Evolutionary conservation across 92 coral and sea anemone species (phyloP).

Genomic region (Epizoanthus rinbou): DNA sequence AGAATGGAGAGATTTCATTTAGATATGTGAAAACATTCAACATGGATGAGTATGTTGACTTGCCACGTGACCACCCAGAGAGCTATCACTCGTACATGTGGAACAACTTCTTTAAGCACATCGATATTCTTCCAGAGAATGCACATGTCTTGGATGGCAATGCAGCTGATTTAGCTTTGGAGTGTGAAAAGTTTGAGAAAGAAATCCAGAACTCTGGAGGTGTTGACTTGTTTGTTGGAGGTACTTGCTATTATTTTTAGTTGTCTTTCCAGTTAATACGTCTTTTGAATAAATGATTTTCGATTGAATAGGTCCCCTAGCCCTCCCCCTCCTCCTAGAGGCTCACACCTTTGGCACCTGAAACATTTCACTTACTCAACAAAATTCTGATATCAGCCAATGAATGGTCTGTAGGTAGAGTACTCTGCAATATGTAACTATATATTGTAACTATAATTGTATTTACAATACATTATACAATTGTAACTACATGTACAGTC

Average conservation of each 20-base stretch:
- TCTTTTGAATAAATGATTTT: not conserved
- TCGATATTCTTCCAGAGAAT: constrained; percentile 93
- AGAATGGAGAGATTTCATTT: constrained; percentile 88
- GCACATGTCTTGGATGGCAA: constrained; percentile 95
- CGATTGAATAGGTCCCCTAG: too few relatives aligned
- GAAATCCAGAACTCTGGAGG: constrained; percentile 87
- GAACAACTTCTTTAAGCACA: constrained; percentile 96
- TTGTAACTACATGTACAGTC: too few relatives aligned
- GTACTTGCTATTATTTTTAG: constrained; percentile 38
- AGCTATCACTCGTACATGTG: constrained; percentile 99
- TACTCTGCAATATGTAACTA: too few relatives aligned
- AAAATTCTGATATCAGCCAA: too few relatives aligned
- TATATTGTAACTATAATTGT: too few relatives aligned
- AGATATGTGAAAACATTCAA: constrained; percentile 94
- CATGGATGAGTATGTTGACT: constrained; percentile 99
- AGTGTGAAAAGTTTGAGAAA: constrained; percentile 82
- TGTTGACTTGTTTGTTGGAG: constrained; percentile 92
- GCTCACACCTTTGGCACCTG: too few relatives aligned
- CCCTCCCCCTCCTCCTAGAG: too few relatives aligned
- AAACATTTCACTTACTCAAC: too few relatives aligned
- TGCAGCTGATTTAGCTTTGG: constrained; percentile 80
- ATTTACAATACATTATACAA: too few relatives aligned
- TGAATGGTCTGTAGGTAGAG: too few relatives aligned
- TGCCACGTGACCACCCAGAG: constrained; percentile 95
- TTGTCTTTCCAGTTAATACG: not conserved